phyloP scores from a whole-genome alignment of 2,113 vertebrate genomes.

The Chloroceryle aenea region DNA sequence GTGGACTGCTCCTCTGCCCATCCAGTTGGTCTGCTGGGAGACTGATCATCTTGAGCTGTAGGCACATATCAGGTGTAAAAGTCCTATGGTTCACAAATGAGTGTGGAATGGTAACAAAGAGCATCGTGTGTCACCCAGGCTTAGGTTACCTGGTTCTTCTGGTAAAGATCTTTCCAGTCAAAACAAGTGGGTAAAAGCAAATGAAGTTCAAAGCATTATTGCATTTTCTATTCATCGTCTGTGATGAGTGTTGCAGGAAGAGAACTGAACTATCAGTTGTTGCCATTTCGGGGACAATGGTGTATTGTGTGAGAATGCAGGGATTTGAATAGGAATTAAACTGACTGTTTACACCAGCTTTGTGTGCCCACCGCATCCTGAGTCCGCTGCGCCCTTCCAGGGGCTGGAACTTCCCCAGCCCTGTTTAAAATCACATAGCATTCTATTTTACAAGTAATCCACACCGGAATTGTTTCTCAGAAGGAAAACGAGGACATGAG shows the following conservation, averaged over 20 bases:
- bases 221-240: background rate
- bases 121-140: background rate
- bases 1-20: background rate
- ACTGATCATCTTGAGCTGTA: background rate
- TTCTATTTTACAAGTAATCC: background rate
- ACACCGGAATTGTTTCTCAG: background rate
- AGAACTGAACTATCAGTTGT: background rate
- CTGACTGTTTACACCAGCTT: background rate
- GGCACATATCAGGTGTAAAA: background rate
- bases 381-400: background rate
- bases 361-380: background rate
- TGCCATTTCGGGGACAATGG: background rate
- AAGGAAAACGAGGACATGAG: background rate
- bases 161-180: background rate
- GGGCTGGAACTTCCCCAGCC: background rate
- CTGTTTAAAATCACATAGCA: accelerated
- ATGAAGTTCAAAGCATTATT: background rate
- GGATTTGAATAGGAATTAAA: background rate
- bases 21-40: background rate
- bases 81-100: background rate
- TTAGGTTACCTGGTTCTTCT: background rate
- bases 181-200: background rate
- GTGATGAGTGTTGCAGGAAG: background rate
- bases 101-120: background rate
- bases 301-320: background rate